Evolutionary conservation across 92 coral and sea anemone genomes (phyloP).

Genomic region (Metridium senile): DNA sequence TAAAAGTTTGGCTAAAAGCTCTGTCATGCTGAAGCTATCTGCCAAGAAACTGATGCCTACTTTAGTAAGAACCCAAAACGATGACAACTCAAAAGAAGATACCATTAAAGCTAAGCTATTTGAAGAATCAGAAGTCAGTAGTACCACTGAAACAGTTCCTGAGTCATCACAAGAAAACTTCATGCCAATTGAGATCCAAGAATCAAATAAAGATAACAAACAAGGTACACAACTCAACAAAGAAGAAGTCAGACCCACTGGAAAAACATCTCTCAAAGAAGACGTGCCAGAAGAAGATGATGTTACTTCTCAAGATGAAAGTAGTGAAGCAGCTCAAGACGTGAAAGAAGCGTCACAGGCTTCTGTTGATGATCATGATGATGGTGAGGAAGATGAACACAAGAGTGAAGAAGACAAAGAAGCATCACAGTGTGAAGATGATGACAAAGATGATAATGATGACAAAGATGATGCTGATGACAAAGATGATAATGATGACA

Average conservation of each 20-base stretch:
- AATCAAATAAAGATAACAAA: background rate
- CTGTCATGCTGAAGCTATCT: slow-evolving; percentile 65
- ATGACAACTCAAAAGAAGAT: background rate
- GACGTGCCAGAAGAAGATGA: background rate
- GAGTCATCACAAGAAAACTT: background rate
- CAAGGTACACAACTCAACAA: too few relatives aligned
- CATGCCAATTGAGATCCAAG: background rate
- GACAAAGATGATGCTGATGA: slow-evolving; percentile 10
- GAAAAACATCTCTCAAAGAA: too few relatives aligned
- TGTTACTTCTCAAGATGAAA: background rate
- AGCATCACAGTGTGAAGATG: background rate
- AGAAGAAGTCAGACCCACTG: background rate
- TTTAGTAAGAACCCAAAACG: slow-evolving; percentile 4
- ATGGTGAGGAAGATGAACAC: background rate
- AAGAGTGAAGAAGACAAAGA: background rate
- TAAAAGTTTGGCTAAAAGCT: slow-evolving; percentile 66
- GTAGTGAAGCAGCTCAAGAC: background rate
- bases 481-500: too few relatives aligned
- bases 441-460: slow-evolving; percentile 1
- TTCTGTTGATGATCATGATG: background rate
- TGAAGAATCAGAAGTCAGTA: slow-evolving; percentile 1
- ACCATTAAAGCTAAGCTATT: slow-evolving; percentile 10
- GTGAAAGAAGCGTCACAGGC: slow-evolving; percentile 2
- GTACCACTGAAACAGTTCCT: background rate
- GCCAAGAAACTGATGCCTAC: slow-evolving; percentile 65